Percentiles rank a stretch among this genome's conserved stretches.
phyloP scores from a whole-genome alignment of 2,113 vertebrate species.

The Danio rerio region DNA sequence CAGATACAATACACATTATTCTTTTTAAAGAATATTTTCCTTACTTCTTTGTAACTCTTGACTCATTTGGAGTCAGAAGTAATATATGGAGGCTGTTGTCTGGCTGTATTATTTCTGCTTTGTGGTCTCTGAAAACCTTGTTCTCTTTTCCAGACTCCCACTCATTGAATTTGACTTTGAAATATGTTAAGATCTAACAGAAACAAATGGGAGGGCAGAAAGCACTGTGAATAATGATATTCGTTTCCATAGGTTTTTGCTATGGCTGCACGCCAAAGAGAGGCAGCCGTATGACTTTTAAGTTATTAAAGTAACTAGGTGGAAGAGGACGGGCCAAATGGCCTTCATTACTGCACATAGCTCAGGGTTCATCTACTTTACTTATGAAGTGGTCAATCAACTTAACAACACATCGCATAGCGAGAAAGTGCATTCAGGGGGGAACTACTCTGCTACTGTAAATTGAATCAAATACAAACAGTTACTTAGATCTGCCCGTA shows the following conservation, averaged over 20 bases:
- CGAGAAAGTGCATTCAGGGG: no score
- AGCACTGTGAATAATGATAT: conserved; percentile 32
- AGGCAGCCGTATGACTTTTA: conserved; percentile 2
- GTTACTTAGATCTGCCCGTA: neutral
- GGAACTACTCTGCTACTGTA: neutral
- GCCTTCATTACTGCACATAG: conserved; percentile 8
- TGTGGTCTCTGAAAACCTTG: conserved; percentile 3
- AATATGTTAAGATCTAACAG: conserved; percentile 50
- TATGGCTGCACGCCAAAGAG: conserved; percentile 25
- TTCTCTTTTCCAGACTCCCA: conserved; percentile 15
- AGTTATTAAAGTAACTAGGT: conserved; percentile 28
- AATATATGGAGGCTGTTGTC: neutral
- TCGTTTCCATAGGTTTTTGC: conserved; percentile 38
- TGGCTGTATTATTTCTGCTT: neutral
- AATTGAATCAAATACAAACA: neutral
- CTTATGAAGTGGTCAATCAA: conserved; percentile 12
- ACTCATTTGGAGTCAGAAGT: neutral
- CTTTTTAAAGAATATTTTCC: neutral
- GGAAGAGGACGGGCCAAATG: conserved; percentile 12
- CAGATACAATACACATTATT: neutral
- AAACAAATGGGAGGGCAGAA: conserved; percentile 39
- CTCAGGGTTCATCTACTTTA: conserved; percentile 23
- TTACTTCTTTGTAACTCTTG: neutral
- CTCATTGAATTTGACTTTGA: conserved; percentile 52
- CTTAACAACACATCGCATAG: neutral